Evolutionary conservation across 2,113 vertebrate species (phyloP).

Genomic region (Ophthalmolycus amberensis): DNA sequence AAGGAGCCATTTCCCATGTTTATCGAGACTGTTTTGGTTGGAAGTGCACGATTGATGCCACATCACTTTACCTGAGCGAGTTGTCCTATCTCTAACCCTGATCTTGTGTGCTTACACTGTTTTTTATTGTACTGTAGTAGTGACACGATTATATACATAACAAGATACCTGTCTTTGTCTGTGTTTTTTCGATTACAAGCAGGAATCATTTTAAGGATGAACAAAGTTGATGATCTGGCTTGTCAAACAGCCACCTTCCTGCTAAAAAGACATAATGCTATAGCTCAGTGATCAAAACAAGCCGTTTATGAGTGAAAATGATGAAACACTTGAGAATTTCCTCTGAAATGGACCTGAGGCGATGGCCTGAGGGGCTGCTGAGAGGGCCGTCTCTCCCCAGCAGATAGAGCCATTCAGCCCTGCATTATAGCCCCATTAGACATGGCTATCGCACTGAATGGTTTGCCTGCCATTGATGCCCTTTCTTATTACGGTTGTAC

Average conservation of each 20-base stretch:
- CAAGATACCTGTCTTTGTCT: constrained; percentile 20
- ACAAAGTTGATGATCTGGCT: constrained; percentile 47
- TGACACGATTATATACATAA: constrained; percentile 29
- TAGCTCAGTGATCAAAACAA: constrained; percentile 72
- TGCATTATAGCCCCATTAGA: constrained; percentile 76
- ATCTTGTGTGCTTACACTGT: neutral
- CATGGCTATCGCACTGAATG: constrained; percentile 67
- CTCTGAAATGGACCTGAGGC: constrained; percentile 72
- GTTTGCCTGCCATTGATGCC: constrained; percentile 56
- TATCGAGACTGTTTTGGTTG: constrained; percentile 66
- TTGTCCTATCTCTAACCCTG: constrained; percentile 17
- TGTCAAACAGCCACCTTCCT: constrained; percentile 42
- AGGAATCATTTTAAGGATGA: constrained; percentile 44
- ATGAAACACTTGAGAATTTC: constrained; percentile 73
- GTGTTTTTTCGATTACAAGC: constrained; percentile 28
- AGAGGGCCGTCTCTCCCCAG: constrained; percentile 57
- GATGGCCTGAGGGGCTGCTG: constrained; percentile 73
- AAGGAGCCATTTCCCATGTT: constrained; percentile 69
- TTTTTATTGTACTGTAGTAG: constrained; percentile 31
- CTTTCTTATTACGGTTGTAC: constrained; percentile 54
- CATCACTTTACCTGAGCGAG: constrained; percentile 29
- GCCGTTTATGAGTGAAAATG: constrained; percentile 68
- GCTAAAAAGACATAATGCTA: constrained; percentile 60
- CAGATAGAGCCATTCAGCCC: constrained; percentile 72
- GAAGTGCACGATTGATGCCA: constrained; percentile 46